phyloP scores from a whole-genome alignment of 2,113 vertebrate genomes.

The Thamnophis sirtalis region DNA sequence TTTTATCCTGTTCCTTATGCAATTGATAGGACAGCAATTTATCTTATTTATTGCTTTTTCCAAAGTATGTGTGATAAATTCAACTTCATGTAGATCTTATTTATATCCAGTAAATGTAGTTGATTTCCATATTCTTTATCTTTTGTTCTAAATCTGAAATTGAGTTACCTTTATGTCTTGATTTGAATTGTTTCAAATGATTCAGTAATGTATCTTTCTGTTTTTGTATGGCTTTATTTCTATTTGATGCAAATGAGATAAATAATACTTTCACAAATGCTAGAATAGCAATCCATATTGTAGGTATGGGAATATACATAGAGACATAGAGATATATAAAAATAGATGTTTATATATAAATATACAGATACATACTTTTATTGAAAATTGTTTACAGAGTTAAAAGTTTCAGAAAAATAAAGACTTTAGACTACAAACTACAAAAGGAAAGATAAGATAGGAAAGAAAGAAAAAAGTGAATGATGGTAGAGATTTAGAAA shows the following conservation, averaged over 20 bases:
- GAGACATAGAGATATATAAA: background rate
- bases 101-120: background rate
- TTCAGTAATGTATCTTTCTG: background rate
- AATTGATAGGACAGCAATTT: background rate
- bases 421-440: background rate
- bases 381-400: background rate
- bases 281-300: background rate
- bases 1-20: background rate
- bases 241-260: background rate
- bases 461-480: background rate
- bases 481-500: background rate
- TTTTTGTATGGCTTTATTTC: background rate
- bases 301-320: background rate
- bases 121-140: background rate
- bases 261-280: background rate
- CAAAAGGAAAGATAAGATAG: background rate
- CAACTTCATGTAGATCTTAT: background rate
- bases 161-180: background rate
- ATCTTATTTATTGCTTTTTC: background rate
- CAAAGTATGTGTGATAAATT: background rate
- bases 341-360: background rate
- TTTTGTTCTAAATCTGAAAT: background rate
- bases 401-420: background rate
- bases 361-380: background rate
- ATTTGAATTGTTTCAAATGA: background rate